Evolutionary conservation across 2,888 invertebrate species (phyloP).

Genomic region (Chrysolina americana): DNA sequence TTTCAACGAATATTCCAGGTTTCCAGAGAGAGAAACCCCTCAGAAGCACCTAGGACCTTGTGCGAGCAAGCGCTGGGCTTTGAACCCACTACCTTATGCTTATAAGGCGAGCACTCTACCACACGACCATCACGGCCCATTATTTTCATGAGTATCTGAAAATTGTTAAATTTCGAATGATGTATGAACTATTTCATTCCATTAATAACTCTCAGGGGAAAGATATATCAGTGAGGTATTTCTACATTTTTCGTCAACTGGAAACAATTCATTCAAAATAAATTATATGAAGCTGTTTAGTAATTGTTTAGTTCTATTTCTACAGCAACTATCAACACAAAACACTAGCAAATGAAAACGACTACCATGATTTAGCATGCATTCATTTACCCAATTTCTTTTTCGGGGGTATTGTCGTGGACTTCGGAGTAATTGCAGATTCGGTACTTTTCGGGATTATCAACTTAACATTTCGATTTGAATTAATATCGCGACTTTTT

Average conservation of each 20-base stretch:
- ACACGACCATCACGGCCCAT: no score
- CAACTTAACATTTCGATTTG: conserved; percentile 66
- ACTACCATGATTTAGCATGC: conserved; percentile 57
- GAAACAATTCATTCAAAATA: not conserved
- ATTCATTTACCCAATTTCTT: conserved; percentile 46
- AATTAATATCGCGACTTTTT: conserved; percentile 68
- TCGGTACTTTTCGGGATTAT: conserved; percentile 62
- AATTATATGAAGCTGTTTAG: not conserved
- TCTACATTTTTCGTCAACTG: conserved; percentile 1
- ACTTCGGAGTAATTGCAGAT: conserved; percentile 50
- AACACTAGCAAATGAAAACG: conserved; percentile 56
- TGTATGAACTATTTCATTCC: no score
- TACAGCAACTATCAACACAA: conserved; percentile 42
- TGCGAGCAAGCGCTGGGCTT: no score
- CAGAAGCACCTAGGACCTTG: no score
- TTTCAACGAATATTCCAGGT: no score
- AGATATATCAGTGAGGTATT: not conserved
- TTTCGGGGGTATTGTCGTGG: conserved; percentile 40
- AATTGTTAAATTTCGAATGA: no score
- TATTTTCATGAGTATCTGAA: no score
- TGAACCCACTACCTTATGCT: no score
- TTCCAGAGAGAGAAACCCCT: no score
- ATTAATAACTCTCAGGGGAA: no score
- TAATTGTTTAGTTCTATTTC: not conserved
- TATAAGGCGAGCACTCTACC: no score